Evolutionary conservation across 2,113 vertebrate genomes (phyloP).

Genomic region (Gallinago undulata): DNA sequence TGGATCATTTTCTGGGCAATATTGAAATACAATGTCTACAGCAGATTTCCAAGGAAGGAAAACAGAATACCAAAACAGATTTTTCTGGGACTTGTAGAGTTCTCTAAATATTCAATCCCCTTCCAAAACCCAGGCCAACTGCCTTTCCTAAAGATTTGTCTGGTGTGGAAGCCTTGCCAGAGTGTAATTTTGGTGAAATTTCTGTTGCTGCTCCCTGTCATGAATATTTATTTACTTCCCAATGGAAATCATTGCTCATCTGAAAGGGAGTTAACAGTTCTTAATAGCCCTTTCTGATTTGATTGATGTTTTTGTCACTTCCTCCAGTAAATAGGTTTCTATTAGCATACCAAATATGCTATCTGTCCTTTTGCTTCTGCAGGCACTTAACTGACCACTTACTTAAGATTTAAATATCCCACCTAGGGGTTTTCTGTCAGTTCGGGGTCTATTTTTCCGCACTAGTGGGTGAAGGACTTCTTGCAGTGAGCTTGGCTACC

Average conservation of each 20-base stretch:
- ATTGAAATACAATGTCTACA: neutral
- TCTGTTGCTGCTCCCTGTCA: slow-evolving; percentile 75
- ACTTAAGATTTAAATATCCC: slow-evolving; percentile 78
- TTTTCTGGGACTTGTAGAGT: neutral
- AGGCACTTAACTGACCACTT: slow-evolving; percentile 79
- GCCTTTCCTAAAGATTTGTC: slow-evolving; percentile 3
- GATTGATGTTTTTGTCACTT: slow-evolving; percentile 88
- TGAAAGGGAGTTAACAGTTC: slow-evolving; percentile 84
- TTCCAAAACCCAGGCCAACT: neutral
- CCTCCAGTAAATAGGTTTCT: slow-evolving; percentile 81
- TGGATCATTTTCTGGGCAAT: neutral
- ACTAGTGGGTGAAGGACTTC: slow-evolving; percentile 4
- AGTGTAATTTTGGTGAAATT: slow-evolving; percentile 73
- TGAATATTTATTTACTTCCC: slow-evolving; percentile 85
- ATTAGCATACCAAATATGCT: slow-evolving; percentile 83
- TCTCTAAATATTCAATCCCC: neutral
- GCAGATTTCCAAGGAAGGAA: neutral
- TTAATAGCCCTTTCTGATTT: slow-evolving; percentile 84
- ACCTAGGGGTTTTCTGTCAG: slow-evolving; percentile 71
- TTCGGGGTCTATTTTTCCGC: slow-evolving; percentile 46
- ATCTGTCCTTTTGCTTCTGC: slow-evolving; percentile 75
- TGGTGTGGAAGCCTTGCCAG: slow-evolving; percentile 15
- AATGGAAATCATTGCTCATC: slow-evolving; percentile 83
- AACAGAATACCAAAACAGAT: neutral
- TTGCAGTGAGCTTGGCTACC: neutral